Percentiles rank a stretch among this genome's conserved stretches.
Conservation (phyloP, 2,888 invertebrate species). For the Himalopsyche anomala region DNA sequence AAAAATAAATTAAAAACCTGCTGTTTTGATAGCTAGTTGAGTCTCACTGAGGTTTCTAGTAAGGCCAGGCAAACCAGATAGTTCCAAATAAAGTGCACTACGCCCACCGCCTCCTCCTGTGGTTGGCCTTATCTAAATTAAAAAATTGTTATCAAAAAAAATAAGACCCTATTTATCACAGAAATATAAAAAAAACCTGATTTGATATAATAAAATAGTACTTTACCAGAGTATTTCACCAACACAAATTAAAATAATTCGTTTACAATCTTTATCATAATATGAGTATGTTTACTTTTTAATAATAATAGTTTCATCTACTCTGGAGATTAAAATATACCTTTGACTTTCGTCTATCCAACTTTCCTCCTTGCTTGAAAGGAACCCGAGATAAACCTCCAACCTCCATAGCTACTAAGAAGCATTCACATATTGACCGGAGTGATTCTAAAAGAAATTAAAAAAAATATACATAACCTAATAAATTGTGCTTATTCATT, state of each 20-base stretch:
- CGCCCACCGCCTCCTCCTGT: conserved; percentile 70
- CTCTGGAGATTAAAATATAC: conserved; percentile 66
- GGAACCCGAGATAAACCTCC: conserved; percentile 81
- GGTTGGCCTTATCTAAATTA: conserved; percentile 61
- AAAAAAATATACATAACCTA: not conserved
- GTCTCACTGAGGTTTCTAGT: conserved; percentile 92
- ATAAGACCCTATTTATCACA: not conserved
- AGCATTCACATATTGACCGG: conserved; percentile 91
- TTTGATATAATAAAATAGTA: too few species aligned
- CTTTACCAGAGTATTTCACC: too few species aligned
- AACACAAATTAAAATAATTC: not conserved
- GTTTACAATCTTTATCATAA: not conserved
- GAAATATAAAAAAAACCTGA: not conserved
- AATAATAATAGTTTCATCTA: too few species aligned
- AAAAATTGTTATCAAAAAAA: not conserved
- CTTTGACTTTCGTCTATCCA: conserved; percentile 83
- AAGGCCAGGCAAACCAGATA: conserved; percentile 80
- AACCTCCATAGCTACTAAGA: conserved; percentile 88
- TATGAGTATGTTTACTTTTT: not conserved
- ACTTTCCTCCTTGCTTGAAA: conserved; percentile 81
- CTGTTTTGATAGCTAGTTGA: conserved; percentile 87
- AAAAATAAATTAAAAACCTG: conserved; percentile 73
- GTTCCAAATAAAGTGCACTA: conserved; percentile 79
- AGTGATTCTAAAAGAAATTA: conserved; percentile 85
- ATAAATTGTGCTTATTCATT: not conserved